Evolutionary conservation across 2,888 invertebrate species (phyloP).

Genomic region (Acleris sparsana): DNA sequence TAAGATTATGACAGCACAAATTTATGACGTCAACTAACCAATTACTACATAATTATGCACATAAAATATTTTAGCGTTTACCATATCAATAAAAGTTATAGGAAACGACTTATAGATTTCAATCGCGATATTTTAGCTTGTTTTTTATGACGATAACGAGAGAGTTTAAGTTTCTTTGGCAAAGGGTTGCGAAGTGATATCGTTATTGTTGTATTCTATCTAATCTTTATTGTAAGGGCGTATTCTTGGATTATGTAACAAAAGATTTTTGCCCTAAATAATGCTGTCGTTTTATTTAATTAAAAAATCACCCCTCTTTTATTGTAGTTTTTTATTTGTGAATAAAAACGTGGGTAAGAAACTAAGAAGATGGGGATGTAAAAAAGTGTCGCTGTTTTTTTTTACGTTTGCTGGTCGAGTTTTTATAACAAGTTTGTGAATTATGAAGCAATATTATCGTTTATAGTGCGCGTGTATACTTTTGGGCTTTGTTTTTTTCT

Average conservation of each 20-base stretch:
- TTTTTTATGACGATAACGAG: background rate
- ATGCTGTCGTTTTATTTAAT: slow-evolving; percentile 2
- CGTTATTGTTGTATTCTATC: background rate
- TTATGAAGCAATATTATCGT: background rate
- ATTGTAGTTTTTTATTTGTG: slow-evolving; percentile 1
- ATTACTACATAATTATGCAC: slow-evolving; percentile 6
- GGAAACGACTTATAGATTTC: background rate
- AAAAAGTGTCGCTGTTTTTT: background rate
- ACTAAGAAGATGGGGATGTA: background rate
- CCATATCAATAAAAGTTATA: slow-evolving; percentile 15
- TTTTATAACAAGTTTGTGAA: background rate
- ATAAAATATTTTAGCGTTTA: background rate
- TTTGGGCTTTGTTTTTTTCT: background rate
- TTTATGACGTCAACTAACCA: background rate
- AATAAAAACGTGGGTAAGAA: slow-evolving; percentile 13
- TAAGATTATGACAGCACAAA: background rate
- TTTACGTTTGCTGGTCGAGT: background rate
- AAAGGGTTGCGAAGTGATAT: background rate
- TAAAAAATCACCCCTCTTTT: slow-evolving; percentile 7
- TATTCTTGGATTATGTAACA: slow-evolving; percentile 9
- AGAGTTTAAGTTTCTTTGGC: background rate
- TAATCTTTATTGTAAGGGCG: slow-evolving; percentile 16
- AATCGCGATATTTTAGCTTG: too few species aligned
- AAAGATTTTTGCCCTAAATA: slow-evolving; percentile 7
- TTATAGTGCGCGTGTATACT: background rate